These are phyloP conservation scores for Rhogogaster chlorosoma DNA, from an alignment of 2,888 invertebrate genomes.

Conservation along the genomic window DNA sequence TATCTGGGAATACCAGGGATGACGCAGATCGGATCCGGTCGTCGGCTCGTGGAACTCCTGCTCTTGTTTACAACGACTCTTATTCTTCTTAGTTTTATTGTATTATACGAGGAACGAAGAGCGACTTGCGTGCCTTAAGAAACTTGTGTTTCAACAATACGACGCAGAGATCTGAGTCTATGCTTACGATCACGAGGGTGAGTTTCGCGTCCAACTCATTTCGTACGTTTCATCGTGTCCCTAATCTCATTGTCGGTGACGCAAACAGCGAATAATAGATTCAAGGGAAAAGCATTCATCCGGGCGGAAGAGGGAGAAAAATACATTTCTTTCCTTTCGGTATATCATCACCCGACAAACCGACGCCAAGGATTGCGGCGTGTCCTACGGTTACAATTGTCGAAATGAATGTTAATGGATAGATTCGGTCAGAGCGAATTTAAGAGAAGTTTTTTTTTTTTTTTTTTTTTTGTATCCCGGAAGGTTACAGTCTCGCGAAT, in stretches of 20 bases:
- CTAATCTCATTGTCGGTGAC: no score
- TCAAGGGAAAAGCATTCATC: not conserved
- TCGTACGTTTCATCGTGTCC: not conserved
- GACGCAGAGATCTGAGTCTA: not conserved
- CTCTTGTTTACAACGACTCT: conserved; percentile 10
- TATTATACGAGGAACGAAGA: not conserved
- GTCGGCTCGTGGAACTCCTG: conserved; percentile 7
- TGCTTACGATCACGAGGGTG: not conserved
- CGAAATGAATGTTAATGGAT: not conserved
- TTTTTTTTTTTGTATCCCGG: not conserved
- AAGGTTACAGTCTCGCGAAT: not conserved
- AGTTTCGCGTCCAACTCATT: not conserved
- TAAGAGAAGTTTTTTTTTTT: no score
- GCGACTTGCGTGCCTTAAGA: not conserved
- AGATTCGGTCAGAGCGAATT: not conserved
- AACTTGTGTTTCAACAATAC: not conserved
- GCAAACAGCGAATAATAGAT: not conserved
- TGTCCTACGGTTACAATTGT: not conserved
- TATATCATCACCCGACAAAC: not conserved
- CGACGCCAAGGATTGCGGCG: not conserved
- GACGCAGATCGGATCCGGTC: conserved; percentile 28
- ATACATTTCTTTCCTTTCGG: no score
- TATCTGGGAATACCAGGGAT: not conserved
- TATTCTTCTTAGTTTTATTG: conserved; percentile 27
- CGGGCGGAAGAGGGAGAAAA: no score